A percentile compares a stretch with the other conserved stretches of the same genome.
Conservation (phyloP, 2,888 invertebrate genomes). For the Tipula unca region DNA sequence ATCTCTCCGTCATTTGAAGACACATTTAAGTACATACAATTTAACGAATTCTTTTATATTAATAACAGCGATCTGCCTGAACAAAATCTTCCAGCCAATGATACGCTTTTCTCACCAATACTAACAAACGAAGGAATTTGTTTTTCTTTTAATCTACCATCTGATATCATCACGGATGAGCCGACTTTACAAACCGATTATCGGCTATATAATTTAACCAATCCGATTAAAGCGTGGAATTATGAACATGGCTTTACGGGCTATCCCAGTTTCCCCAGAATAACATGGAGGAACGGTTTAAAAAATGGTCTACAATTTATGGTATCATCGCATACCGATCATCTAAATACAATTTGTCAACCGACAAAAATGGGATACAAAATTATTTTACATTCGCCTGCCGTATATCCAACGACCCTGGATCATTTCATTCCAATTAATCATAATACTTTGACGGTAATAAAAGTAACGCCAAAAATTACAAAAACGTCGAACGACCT, state of each 20-base stretch:
- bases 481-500: background rate
- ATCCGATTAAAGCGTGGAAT: background rate
- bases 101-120: background rate
- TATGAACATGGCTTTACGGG: background rate
- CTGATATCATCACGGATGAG: background rate
- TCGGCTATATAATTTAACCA: background rate
- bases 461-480: background rate
- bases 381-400: too few species aligned
- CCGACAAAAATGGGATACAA: background rate
- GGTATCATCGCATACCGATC: background rate
- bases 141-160: background rate
- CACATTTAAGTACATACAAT: background rate
- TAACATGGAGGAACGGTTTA: background rate
- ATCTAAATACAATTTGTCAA: background rate
- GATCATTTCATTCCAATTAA: background rate
- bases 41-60: background rate
- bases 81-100: background rate
- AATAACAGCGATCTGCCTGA: background rate
- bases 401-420: too few species aligned
- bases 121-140: too few species aligned
- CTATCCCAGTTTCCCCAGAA: background rate
- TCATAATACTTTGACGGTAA: background rate
- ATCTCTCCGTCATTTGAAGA: background rate
- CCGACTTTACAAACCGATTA: background rate
- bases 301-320: background rate